Evolutionary conservation across 2,113 vertebrate genomes (phyloP), one percentile per base, ranked within the genome.

Genomic region (Athene cunicularia): DNA sequence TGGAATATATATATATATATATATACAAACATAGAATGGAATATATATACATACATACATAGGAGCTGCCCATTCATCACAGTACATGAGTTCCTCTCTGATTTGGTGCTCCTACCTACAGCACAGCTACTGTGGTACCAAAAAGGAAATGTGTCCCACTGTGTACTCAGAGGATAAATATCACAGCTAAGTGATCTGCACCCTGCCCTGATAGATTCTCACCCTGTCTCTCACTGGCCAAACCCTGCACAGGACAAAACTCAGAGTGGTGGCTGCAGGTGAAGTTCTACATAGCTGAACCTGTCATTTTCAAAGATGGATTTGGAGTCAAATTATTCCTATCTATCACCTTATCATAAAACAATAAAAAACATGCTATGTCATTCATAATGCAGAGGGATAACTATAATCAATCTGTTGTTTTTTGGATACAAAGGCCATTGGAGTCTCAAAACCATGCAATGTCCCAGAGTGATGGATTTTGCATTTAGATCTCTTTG

Each of bases 41-140:
- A 39, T 39, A 39, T 39, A 39, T 39, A 39, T 39, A 39, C 39
- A 39, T 39, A 24, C 0, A 0, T 4, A 26, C 23, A 43, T 1
- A 75, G n/a, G 88, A 8, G 13, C 17, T 88, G 37, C 30, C 32
- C 12, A 56, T n/a, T n/a, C 49, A 8, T n/a, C 26, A 49, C 6
- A 49, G 17, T 3, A 70, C 8, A 21, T 62, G 19, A 37, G 1
- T 68, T 84, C 56, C 28, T 56, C 39, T 67, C 45, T 66, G 20
- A 80, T 83, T 79, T 63, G 14, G 6, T 88, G 41, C 56, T 86
- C 20, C 8, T 32, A 41, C 5, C 5, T 83, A 53, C 13, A 76
- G 24, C 33, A 83, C 5, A 72, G 2, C 11, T 70, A 32, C 47
- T 52, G 27, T 43, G 9, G 32, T 45, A 77, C 1, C 5, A 59